These are phyloP conservation scores for Leptinotarsa tumamoca DNA, from an alignment of 2,888 invertebrate species.

Conservation along the genomic window DNA sequence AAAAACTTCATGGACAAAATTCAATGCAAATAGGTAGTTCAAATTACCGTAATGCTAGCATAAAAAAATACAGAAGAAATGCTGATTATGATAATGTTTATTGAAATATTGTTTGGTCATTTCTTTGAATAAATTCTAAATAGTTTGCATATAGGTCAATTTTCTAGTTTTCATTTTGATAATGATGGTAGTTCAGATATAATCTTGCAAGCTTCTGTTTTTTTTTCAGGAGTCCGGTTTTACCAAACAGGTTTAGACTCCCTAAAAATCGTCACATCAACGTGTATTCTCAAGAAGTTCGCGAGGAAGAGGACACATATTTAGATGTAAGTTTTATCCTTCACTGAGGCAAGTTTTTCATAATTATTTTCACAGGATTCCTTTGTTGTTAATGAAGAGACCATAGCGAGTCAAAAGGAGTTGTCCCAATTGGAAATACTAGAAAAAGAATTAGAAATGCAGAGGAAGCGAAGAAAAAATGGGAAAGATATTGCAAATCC, in stretches of 20 bases:
- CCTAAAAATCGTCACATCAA: constrained; percentile 64
- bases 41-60: too few species aligned
- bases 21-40: too few species aligned
- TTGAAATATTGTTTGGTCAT: too few species aligned
- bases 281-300: constrained; percentile 61
- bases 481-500: constrained; percentile 29
- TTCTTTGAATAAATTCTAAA: too few species aligned
- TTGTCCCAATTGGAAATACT: constrained; percentile 74
- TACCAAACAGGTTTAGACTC: constrained; percentile 71
- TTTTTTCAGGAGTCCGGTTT: constrained; percentile 70
- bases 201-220: too few species aligned
- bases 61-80: too few species aligned
- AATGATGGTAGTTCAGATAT: too few species aligned
- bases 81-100: too few species aligned
- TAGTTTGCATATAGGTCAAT: too few species aligned
- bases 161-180: background rate
- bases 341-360: background rate
- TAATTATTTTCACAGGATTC: constrained; percentile 70
- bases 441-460: constrained; percentile 69
- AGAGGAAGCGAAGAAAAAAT: constrained; percentile 58
- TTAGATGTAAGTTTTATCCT: constrained; percentile 57
- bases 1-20: too few species aligned
- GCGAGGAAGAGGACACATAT: constrained; percentile 57
- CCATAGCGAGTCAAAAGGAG: constrained; percentile 67
- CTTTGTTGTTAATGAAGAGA: constrained; percentile 75